A percentile compares a stretch with the other conserved stretches of the same genome.
Evolutionary conservation across 1,140 invertebrate species (phyloP).

Genomic region (Bicyclus anynana): DNA sequence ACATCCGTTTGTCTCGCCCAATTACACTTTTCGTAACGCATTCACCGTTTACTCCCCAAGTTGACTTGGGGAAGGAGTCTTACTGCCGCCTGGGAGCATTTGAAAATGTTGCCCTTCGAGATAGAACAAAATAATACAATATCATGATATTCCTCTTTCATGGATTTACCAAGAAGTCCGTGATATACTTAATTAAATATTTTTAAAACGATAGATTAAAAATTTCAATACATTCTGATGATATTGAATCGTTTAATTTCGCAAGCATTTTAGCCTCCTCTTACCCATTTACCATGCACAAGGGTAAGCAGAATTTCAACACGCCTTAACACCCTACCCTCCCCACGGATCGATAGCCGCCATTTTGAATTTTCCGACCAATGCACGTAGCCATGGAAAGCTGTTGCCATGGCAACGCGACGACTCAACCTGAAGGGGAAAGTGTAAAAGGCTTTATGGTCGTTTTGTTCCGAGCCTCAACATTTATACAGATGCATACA

Average conservation of each 20-base stretch:
- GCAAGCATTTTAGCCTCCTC: constrained; percentile 5
- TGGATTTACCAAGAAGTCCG: too few species aligned
- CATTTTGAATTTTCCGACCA: constrained; percentile 76
- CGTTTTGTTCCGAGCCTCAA: constrained; percentile 25
- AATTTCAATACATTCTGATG: not conserved
- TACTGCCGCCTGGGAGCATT: too few species aligned
- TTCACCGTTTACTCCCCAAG: too few species aligned
- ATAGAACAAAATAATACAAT: too few species aligned
- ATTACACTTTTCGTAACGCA: too few species aligned
- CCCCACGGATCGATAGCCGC: constrained; percentile 65
- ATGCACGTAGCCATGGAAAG: constrained; percentile 71
- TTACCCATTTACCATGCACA: constrained; percentile 20
- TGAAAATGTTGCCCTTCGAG: too few species aligned
- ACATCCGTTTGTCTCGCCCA: too few species aligned
- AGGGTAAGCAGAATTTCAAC: constrained; percentile 44
- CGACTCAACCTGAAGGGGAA: constrained; percentile 59
- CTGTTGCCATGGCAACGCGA: constrained; percentile 55
- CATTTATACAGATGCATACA: too few species aligned
- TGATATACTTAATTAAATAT: too few species aligned
- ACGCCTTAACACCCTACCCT: constrained; percentile 34
- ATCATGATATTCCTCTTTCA: too few species aligned
- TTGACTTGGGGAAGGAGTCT: too few species aligned
- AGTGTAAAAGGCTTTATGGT: constrained; percentile 53
- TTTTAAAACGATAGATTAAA: too few species aligned
- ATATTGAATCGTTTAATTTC: not conserved